These are phyloP conservation scores for Drosophila nigrodunni DNA, from an alignment of 1,140 invertebrate genomes.

Conservation along the genomic window DNA sequence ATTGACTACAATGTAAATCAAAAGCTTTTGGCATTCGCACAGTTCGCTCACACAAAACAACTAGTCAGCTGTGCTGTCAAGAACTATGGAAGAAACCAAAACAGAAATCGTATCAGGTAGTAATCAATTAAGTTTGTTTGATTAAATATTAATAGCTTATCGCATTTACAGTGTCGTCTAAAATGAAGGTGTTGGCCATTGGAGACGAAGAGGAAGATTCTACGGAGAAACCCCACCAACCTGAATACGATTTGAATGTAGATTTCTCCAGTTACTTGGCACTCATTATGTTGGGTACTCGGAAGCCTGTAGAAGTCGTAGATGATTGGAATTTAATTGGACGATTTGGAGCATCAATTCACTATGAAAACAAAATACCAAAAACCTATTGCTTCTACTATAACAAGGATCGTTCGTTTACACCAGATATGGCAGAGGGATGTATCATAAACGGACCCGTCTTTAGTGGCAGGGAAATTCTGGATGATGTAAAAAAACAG, in stretches of 20 bases:
- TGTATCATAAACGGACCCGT: neutral
- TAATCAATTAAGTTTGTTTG: neutral
- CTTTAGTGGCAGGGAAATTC: neutral
- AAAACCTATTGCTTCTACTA: slow-evolving; percentile 20
- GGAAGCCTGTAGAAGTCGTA: neutral
- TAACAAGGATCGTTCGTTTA: neutral
- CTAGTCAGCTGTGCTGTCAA: slow-evolving; percentile 1
- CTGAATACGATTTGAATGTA: neutral
- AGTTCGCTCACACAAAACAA: neutral
- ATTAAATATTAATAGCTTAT: neutral
- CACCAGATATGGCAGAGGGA: neutral
- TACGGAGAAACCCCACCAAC: neutral
- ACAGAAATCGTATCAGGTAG: neutral
- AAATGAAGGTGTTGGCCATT: slow-evolving; percentile 18
- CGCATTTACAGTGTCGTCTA: neutral
- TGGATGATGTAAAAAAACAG: neutral
- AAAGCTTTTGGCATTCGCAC: slow-evolving; percentile 22
- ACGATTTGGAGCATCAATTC: neutral
- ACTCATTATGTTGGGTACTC: slow-evolving; percentile 7
- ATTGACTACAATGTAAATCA: neutral
- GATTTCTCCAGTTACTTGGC: neutral
- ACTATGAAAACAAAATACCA: slow-evolving; percentile 1
- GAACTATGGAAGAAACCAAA: slow-evolving; percentile 6
- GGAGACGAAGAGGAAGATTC: slow-evolving; percentile 4
- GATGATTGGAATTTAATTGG: slow-evolving; percentile 14